Conservation (phyloP, 1,140 invertebrate genomes). For the Camponotus pennsylvanicus region DNA sequence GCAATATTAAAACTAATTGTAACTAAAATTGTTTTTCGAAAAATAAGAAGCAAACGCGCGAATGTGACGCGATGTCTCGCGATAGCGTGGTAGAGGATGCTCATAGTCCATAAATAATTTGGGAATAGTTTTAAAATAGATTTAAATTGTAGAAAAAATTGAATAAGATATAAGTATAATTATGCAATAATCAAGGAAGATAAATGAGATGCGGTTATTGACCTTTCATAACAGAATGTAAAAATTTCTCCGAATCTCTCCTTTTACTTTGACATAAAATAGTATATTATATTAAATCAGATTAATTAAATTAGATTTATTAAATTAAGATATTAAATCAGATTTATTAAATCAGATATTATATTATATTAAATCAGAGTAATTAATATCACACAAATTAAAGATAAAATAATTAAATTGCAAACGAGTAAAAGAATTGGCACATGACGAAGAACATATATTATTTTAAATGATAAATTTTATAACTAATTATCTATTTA, state of each 20-base stretch:
- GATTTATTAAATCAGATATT: no score
- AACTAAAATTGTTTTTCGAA: neutral
- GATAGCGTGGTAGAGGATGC: neutral
- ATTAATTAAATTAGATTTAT: neutral
- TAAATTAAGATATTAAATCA: no score
- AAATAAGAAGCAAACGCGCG: slow-evolving; percentile 7
- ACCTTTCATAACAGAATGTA: neutral
- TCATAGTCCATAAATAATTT: slow-evolving; percentile 14
- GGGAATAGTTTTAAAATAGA: neutral
- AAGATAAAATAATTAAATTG: slow-evolving; percentile 5
- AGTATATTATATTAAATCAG: neutral
- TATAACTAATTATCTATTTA: neutral
- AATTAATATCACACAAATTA: neutral
- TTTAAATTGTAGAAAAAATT: neutral
- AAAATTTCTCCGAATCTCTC: slow-evolving; percentile 2
- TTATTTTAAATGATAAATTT: neutral
- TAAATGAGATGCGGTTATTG: slow-evolving; percentile 7
- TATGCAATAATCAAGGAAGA: neutral
- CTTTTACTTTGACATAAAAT: neutral
- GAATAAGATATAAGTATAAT: slow-evolving; percentile 9
- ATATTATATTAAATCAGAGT: neutral
- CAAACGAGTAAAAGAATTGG: neutral
- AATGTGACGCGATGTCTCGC: neutral
- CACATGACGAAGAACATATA: neutral
- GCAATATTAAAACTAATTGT: slow-evolving; percentile 13